Evolutionary conservation across 1,140 invertebrate species (phyloP), one percentile per base, ranked within the genome.

Genomic region (Plectrocnemia conspersa): DNA sequence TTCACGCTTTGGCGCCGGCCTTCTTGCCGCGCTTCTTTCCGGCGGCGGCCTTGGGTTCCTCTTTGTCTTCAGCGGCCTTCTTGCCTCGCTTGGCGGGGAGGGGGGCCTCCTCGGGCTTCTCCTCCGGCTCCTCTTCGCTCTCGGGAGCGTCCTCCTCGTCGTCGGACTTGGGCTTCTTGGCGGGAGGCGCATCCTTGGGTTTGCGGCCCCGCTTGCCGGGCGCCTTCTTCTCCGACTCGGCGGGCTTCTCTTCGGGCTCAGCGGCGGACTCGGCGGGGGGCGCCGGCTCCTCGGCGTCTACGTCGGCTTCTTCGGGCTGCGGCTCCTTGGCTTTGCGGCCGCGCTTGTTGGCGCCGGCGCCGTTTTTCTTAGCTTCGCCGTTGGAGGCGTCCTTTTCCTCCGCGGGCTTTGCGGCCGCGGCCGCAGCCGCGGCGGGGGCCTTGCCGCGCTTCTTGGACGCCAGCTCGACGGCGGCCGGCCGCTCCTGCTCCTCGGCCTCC

Each of bases 1-100:
- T n/a, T 35, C 29, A 48, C 46, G 46, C 65, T 65, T 65, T 69
- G 41, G 65, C 64, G 24, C 62, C 62, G 41, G 63, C 63, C 22
- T 32, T 52, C 33, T 59, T 54, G 29, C 54, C 61, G 16, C 44
- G 59, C 19, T 62, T 54, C 15, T 45, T 53, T n/a, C 54, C 62
- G 54, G 64, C 48, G 16, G 64, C 62, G 33, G 2, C 52, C n/a
- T 57, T 59, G 4, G 63, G 38, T 38, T 63, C 49, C 56, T 63
- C n/a, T 62, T 65, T 52, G 24, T 40, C 44, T 36, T 32, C 40
- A 29, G 48, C 25, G 1, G 53, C 33, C 13, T 60, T 52, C 32
- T 54, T 55, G 33, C 21, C 25, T 15, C 59, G 23, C 35, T 64
- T 58, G 15, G 48, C 24, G 27, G 52, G 49, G 27, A 29, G 29